phyloP scores from a whole-genome alignment of 2,797 vertebrate species.

The Pristis pectinata region DNA sequence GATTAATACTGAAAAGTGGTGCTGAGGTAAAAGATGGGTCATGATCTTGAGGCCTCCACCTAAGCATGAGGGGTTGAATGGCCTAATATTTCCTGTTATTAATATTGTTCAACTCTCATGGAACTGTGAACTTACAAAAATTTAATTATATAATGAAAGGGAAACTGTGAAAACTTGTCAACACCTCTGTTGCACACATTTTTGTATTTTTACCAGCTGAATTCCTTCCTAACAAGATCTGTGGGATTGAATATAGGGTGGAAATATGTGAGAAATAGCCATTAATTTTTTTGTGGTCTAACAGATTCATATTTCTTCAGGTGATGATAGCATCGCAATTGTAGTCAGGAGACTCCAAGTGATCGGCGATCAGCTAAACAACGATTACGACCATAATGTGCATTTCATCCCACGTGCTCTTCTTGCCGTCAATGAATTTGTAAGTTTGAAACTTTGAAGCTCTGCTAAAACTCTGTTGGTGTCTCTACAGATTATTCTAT shows the following conservation, averaged over 20 bases:
- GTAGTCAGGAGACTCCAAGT: not conserved
- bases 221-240: not conserved
- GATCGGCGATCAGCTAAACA: conserved; percentile 16
- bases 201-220: not conserved
- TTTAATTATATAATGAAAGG: not conserved
- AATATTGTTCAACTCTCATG: not conserved
- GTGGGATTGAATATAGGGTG: not conserved
- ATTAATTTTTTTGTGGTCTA: not conserved
- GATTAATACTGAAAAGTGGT: no score
- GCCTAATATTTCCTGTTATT: not conserved
- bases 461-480: not conserved
- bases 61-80: not conserved
- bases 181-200: not conserved
- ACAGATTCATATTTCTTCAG: not conserved
- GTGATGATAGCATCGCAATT: not conserved
- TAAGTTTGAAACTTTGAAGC: not conserved
- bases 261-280: not conserved
- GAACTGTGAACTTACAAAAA: not conserved
- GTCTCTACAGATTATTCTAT: not conserved
- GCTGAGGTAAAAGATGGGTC: no score
- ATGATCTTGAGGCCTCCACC: not conserved
- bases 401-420: not conserved
- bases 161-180: not conserved
- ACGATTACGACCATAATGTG: not conserved
- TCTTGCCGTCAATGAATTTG: not conserved